Percentiles rank a stretch among this genome's conserved stretches.
Evolutionary conservation across 2,797 vertebrate species (phyloP).

Genomic region (Xenentodon cancila): DNA sequence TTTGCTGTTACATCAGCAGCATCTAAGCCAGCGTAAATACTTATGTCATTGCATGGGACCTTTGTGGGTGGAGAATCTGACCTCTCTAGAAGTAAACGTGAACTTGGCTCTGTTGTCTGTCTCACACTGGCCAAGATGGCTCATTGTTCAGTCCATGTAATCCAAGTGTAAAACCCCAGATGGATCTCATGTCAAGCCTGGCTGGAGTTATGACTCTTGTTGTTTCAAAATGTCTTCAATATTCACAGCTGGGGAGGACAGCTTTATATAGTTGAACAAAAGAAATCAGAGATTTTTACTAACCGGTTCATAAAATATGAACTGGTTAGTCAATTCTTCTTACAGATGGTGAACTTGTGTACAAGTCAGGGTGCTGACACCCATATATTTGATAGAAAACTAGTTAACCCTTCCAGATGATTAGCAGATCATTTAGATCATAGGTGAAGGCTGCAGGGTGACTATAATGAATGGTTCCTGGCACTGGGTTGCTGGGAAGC

Average conservation of each 20-base stretch:
- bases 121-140: constrained; percentile 32
- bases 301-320: constrained; percentile 6
- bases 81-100: constrained; percentile 50
- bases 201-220: constrained; percentile 3
- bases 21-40: constrained; percentile 64
- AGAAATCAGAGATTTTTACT: constrained; percentile 8
- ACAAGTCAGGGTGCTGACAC: constrained; percentile 32
- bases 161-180: constrained; percentile 41
- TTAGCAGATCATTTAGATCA: constrained; percentile 55
- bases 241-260: constrained; percentile 19
- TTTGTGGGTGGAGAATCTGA: constrained; percentile 58
- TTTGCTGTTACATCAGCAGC: constrained; percentile 48
- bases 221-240: constrained; percentile 18
- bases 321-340: constrained; percentile 37
- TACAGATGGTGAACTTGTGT: constrained; percentile 43
- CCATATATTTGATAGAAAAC: constrained; percentile 50
- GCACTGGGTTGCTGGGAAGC: constrained; percentile 24
- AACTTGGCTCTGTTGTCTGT: constrained; percentile 44
- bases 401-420: constrained; percentile 38
- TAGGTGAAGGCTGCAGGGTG: constrained; percentile 35
- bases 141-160: constrained; percentile 28
- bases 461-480: constrained; percentile 48
- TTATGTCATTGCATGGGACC: constrained; percentile 51
- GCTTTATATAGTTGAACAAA: not conserved
- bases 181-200: constrained; percentile 22